These are phyloP conservation scores for Hydropsyche betteni DNA, from an alignment of 2,888 invertebrate genomes.

Conservation along the genomic window DNA sequence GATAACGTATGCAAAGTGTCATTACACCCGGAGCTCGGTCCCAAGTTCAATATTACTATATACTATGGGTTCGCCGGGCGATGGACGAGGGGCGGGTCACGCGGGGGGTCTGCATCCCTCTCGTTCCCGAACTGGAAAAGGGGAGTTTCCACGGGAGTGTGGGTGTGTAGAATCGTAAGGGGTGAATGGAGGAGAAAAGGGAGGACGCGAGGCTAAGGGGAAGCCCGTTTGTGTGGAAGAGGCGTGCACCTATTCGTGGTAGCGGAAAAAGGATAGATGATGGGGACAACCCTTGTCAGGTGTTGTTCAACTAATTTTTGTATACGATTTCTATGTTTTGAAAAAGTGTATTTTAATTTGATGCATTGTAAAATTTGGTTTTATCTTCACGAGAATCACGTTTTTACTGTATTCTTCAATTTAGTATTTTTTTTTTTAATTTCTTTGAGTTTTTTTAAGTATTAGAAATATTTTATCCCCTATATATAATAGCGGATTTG, in stretches of 20 bases:
- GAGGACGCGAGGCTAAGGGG: constrained; percentile 39
- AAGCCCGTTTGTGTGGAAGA: constrained; percentile 2
- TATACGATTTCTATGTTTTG: no score
- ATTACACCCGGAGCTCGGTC: constrained; percentile 34
- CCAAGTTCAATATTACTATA: constrained; percentile 51
- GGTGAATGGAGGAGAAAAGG: constrained; percentile 43
- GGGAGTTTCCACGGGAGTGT: constrained; percentile 17
- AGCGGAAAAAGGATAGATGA: not conserved
- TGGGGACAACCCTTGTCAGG: constrained; percentile 31
- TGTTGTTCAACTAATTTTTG: constrained; percentile 2
- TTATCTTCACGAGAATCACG: no score
- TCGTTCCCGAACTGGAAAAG: not conserved
- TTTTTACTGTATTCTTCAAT: no score
- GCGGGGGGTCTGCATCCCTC: constrained; percentile 36
- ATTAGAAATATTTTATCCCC: no score
- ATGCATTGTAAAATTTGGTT: no score
- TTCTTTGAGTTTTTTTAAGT: no score
- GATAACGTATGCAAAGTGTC: constrained; percentile 39
- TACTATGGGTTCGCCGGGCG: not conserved
- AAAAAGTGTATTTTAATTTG: no score
- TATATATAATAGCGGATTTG: no score
- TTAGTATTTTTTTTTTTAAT: no score
- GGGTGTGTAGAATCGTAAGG: constrained; percentile 10
- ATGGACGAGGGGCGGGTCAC: constrained; percentile 2
- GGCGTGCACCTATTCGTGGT: not conserved